Evolutionary conservation across 1,140 invertebrate species (phyloP), one percentile per base, ranked within the genome.

Genomic region (Diorhabda sublineata): DNA sequence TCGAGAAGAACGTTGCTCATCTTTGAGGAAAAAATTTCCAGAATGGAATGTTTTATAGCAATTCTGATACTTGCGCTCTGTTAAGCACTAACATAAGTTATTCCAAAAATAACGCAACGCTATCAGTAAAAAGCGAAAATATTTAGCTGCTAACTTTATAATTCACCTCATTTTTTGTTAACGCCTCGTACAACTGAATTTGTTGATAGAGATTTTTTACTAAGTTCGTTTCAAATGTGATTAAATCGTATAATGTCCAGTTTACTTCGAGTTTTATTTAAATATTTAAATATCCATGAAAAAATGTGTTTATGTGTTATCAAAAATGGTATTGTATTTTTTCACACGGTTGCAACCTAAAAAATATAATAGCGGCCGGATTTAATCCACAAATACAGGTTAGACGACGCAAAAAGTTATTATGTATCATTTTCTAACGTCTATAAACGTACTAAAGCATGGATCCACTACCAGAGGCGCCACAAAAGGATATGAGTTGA

Each of bases 371-470:
- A 68, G 64, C 59, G 45, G 66, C 52, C 62, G 64, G 60, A 70
- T 68, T 61, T 66, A 70, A 62, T 68, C 66, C 57, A 45, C 64
- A 67, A 67, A 65, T 57, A 67, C 65, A 60, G 65, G 65, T 67
- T 67, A 71, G 59, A 52, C 66, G 62, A 44, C 59, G 66, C 61
- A 68, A 66, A 58, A 64, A 62, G 67, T 71, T 69, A 71, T 73
- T 73, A n/a, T n/a, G n/a, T n/a, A 69, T 73, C 64, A 68, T 68
- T 73, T 73, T 73, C 69, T 73, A 73, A 73, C 69, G 69, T 69
- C 69, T 73, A 71, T 71, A 69, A 73, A 73, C 69, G 69, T 68
- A 64, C 69, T 68, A 69, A 71, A 66, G 61, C 43, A 9, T 11
- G 56, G 62, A 42, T 58, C 58, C 41, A 65, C 60, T 68, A 61